Evolutionary conservation across 2,113 vertebrate genomes (phyloP).

Genomic region (Callorhinus ursinus): DNA sequence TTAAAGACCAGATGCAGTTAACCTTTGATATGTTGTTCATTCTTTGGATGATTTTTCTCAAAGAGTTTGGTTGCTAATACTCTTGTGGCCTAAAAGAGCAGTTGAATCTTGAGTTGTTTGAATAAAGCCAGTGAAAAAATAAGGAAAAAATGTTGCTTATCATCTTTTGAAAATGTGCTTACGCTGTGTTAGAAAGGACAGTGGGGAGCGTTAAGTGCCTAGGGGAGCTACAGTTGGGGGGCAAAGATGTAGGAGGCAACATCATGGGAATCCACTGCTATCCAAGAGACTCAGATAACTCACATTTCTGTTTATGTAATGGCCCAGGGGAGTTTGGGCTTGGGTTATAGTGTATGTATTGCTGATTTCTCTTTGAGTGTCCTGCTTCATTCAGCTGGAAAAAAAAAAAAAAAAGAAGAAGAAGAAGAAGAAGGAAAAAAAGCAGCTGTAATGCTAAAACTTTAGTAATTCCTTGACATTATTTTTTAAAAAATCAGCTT

Average conservation of each 20-base stretch:
- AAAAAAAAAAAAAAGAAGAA: neutral
- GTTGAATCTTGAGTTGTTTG: constrained; percentile 16
- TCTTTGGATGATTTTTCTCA: constrained; percentile 20
- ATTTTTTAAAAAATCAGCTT: neutral
- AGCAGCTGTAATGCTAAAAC: neutral
- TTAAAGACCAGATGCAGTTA: constrained; percentile 41
- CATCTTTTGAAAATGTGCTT: neutral
- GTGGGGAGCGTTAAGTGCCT: neutral
- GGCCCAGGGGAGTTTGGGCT: neutral
- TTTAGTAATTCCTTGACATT: constrained; percentile 35
- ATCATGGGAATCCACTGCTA: neutral
- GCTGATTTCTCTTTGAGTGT: neutral
- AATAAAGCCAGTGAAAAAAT: neutral
- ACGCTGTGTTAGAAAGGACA: neutral
- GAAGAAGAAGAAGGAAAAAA: neutral
- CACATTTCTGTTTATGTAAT: neutral
- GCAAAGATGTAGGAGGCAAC: neutral
- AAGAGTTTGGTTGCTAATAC: neutral
- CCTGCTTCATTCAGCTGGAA: constrained; percentile 36
- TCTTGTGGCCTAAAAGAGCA: neutral
- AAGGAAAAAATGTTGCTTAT: neutral
- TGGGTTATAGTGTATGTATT: neutral
- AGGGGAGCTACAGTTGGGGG: neutral
- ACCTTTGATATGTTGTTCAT: neutral
- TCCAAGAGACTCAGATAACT: neutral